A percentile compares a stretch with the other conserved stretches of the same genome.
Evolutionary conservation across 2,113 vertebrate species (phyloP).

Genomic region (Sebastes fasciatus): DNA sequence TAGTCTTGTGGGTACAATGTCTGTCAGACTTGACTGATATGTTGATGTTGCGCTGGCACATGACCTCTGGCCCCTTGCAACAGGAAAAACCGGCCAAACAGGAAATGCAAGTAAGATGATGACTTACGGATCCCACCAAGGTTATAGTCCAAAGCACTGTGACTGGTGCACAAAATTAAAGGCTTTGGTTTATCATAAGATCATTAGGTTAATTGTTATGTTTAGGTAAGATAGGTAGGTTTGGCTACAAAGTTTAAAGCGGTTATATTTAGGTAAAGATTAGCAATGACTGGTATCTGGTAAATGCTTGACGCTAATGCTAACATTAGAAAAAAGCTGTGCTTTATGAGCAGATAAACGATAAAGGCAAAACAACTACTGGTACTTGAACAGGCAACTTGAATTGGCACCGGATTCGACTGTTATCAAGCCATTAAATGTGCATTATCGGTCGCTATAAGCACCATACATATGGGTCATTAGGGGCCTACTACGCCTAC

Average conservation of each 20-base stretch:
- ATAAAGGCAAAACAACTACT: conserved; percentile 5
- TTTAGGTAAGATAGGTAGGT: not conserved
- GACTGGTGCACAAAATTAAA: not conserved
- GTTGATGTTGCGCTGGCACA: conserved; percentile 22
- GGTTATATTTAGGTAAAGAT: not conserved
- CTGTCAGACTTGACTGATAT: conserved; percentile 34
- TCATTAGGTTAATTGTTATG: not conserved
- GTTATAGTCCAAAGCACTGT: not conserved
- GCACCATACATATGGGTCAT: no score
- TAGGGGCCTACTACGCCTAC: no score
- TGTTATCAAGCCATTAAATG: no score
- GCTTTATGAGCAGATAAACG: not conserved
- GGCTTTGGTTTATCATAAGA: not conserved
- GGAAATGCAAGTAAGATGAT: not conserved
- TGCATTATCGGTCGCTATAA: no score
- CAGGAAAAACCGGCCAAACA: conserved; percentile 7
- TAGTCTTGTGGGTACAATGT: conserved; percentile 12
- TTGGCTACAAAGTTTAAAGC: not conserved
- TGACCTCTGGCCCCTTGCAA: conserved; percentile 12
- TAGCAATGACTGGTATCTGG: not conserved
- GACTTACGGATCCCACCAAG: not conserved
- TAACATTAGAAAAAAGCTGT: not conserved
- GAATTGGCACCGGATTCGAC: not conserved
- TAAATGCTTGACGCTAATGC: not conserved
- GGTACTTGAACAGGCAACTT: not conserved